A percentile compares a stretch with the other conserved stretches of the same genome.
phyloP scores from a whole-genome alignment of 2,113 vertebrate genomes.

The Menura novaehollandiae region DNA sequence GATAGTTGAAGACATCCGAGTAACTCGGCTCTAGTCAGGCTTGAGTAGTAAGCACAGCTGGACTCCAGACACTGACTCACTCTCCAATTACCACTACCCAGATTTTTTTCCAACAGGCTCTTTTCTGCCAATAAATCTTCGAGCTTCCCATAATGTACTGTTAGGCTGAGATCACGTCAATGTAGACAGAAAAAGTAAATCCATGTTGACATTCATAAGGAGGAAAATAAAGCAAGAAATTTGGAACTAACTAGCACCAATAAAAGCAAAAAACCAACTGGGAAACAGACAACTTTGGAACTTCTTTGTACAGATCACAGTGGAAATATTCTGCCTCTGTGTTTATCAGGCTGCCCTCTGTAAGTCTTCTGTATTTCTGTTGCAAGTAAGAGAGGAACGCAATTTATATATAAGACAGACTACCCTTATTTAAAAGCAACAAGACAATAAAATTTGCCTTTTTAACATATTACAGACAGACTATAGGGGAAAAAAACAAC shows the following conservation, averaged over 20 bases:
- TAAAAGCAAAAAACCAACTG: background rate
- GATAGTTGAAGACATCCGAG: background rate
- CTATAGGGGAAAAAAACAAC: fast-evolving
- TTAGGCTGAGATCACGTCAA: constrained; percentile 23
- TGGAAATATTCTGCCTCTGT: background rate
- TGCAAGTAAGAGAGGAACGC: background rate
- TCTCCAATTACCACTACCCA: constrained; percentile 22
- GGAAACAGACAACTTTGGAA: background rate
- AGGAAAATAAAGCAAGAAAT: constrained; percentile 11
- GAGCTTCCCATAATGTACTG: background rate
- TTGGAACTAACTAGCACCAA: background rate
- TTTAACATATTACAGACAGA: background rate
- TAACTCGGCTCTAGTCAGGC: background rate
- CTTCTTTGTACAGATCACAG: background rate
- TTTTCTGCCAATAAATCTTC: background rate
- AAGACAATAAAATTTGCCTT: background rate
- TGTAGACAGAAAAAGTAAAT: constrained; percentile 8
- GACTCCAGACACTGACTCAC: constrained; percentile 66
- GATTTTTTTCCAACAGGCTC: background rate
- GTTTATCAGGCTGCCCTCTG: background rate
- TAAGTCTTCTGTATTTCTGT: background rate
- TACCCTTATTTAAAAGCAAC: background rate
- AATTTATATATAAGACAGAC: background rate
- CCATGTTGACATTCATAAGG: background rate
- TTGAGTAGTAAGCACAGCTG: constrained; percentile 33